These are phyloP conservation scores for Malacoctenus gilli DNA, from an alignment of 2,797 vertebrate species.

Conservation along the genomic window DNA sequence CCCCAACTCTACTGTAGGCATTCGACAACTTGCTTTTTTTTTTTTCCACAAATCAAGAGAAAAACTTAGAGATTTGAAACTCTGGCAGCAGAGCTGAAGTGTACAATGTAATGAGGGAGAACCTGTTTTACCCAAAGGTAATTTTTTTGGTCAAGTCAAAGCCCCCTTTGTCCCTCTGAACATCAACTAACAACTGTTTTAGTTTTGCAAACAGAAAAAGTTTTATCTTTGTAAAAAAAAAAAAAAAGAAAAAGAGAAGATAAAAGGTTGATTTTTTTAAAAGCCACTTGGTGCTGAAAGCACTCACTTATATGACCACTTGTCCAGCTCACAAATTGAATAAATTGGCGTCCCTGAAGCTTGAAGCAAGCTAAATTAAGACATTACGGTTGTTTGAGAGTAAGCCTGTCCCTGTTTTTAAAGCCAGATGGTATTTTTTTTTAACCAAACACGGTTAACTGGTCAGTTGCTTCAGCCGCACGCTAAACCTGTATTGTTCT, in stretches of 20 bases:
- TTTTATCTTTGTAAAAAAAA: constrained; percentile 29
- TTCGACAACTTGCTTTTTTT: constrained; percentile 32
- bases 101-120: constrained; percentile 11
- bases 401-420: constrained; percentile 13
- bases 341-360: not conserved
- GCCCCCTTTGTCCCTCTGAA: constrained; percentile 4
- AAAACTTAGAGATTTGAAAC: constrained; percentile 11
- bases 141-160: constrained; percentile 10
- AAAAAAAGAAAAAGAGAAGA: too few relatives aligned
- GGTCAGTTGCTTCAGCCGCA: constrained; percentile 33
- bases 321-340: not conserved
- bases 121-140: constrained; percentile 11
- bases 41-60: constrained; percentile 30
- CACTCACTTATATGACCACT: not conserved
- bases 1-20: not conserved
- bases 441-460: constrained; percentile 22
- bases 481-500: constrained; percentile 58
- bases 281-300: constrained; percentile 18
- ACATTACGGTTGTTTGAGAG: constrained; percentile 5
- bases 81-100: constrained; percentile 7
- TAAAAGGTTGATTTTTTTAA: constrained; percentile 28
- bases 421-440: constrained; percentile 29
- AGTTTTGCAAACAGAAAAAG: constrained; percentile 30
- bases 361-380: too few relatives aligned
- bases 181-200: constrained; percentile 1